Evolutionary conservation across 2,113 vertebrate genomes (phyloP).

Genomic region (Apaloderma vittatum): DNA sequence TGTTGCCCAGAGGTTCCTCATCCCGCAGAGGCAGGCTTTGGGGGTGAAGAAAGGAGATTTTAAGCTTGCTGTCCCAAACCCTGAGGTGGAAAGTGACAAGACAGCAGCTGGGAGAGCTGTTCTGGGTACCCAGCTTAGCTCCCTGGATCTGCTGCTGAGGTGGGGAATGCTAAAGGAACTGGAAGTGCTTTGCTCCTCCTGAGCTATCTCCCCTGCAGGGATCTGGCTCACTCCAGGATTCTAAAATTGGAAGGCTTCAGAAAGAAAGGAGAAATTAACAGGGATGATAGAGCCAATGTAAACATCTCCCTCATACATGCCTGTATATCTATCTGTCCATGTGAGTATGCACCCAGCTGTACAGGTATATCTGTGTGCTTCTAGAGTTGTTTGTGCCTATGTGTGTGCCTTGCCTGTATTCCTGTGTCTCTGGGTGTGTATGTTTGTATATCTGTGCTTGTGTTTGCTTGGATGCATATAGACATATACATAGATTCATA

Average conservation of each 20-base stretch:
- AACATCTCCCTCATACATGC: not conserved
- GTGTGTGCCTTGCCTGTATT: not conserved
- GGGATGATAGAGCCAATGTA: not conserved
- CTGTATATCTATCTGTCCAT: not conserved
- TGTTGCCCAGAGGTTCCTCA: not conserved
- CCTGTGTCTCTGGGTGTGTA: not conserved
- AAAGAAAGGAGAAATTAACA: not conserved
- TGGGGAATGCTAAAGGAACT: not conserved
- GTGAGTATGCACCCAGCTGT: not conserved
- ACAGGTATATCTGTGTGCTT: not conserved
- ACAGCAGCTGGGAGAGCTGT: not conserved
- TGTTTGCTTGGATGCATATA: not conserved
- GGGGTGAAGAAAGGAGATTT: not conserved
- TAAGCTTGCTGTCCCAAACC: not conserved
- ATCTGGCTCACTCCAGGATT: not conserved
- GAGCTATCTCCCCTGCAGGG: not conserved
- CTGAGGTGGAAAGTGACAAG: conserved; percentile 1
- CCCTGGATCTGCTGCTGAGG: not conserved
- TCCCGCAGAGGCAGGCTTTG: not conserved
- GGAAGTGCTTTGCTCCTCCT: not conserved
- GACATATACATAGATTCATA: not conserved
- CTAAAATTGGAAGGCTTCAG: not conserved
- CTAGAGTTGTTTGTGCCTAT: not conserved
- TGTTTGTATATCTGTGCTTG: not conserved
- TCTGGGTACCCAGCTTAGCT: not conserved